A percentile compares a stretch with the other conserved stretches of the same genome.
Evolutionary conservation across 2,113 vertebrate species (phyloP).

Genomic region (Aptenodytes forsteri): DNA sequence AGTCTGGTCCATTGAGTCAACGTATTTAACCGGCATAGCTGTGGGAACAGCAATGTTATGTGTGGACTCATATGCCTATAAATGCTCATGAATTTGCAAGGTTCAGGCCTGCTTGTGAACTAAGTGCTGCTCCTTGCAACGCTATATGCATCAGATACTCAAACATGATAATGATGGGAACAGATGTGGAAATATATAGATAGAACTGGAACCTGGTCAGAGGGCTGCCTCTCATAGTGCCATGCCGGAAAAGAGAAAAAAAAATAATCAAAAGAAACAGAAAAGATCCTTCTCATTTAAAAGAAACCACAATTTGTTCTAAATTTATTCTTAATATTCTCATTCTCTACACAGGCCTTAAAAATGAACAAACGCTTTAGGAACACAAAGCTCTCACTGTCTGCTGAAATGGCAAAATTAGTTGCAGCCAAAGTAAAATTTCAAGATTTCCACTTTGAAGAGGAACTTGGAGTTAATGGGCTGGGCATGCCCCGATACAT

Average conservation of each 20-base stretch:
- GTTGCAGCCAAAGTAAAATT: conserved; percentile 49
- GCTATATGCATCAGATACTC: neutral
- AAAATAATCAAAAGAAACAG: neutral
- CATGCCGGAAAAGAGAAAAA: neutral
- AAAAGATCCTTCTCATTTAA: neutral
- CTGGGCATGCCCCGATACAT: conserved; percentile 58
- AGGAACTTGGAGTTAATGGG: conserved; percentile 53
- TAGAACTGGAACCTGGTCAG: neutral
- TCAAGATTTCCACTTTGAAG: conserved; percentile 72
- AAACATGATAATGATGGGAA: neutral
- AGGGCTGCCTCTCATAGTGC: neutral
- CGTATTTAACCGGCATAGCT: neutral
- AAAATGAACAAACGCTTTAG: conserved; percentile 8
- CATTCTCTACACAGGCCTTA: neutral
- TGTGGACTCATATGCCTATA: neutral
- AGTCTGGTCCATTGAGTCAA: neutral
- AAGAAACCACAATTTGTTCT: conserved; percentile 6
- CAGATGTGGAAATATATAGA: neutral
- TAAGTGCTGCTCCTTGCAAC: neutral
- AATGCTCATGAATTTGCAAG: neutral
- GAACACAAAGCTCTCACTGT: conserved; percentile 33
- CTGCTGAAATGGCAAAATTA: conserved; percentile 41
- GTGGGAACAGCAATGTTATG: neutral
- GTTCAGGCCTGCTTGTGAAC: neutral
- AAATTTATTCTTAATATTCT: conserved; percentile 23